phyloP scores from a whole-genome alignment of 2,797 vertebrate genomes.

The Rhinichthys osculus region DNA sequence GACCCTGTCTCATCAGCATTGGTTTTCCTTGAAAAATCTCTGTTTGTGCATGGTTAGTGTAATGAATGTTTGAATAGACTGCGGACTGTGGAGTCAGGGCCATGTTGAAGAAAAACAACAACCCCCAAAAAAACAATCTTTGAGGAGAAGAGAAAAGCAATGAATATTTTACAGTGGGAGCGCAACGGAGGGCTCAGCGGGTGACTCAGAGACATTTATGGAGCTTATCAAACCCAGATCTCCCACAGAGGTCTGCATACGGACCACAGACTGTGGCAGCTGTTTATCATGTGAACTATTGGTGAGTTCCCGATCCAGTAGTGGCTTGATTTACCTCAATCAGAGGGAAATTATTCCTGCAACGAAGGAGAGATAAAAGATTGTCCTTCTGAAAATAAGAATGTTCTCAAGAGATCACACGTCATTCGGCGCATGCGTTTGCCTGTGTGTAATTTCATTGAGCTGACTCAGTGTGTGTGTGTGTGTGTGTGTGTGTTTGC shows the following conservation, averaged over 20 bases:
- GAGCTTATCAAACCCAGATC: constrained; percentile 75
- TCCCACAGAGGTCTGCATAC: constrained; percentile 55
- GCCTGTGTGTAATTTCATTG: not conserved
- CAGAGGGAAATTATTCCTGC: constrained; percentile 53
- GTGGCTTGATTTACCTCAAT: constrained; percentile 65
- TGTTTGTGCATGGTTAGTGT: constrained; percentile 16
- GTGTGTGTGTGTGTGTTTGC: not conserved
- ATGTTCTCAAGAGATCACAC: not conserved
- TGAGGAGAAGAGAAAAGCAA: constrained; percentile 66
- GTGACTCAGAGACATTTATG: constrained; percentile 63
- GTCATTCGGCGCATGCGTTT: not conserved
- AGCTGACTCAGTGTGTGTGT: constrained; percentile 28
- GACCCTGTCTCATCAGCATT: not conserved
- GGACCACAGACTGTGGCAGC: constrained; percentile 64
- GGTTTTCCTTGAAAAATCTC: constrained; percentile 28
- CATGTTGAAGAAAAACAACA: constrained; percentile 52
- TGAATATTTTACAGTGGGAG: constrained; percentile 78
- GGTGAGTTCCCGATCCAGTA: constrained; percentile 59
- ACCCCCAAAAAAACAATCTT: constrained; percentile 53
- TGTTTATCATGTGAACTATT: constrained; percentile 69
- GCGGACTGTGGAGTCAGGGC: constrained; percentile 10
- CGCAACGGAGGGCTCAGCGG: constrained; percentile 65
- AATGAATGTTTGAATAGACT: constrained; percentile 16
- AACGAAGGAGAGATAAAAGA: not conserved
- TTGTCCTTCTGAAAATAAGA: constrained; percentile 1